These are phyloP conservation scores for Cynopterus sphinx DNA, from an alignment of 2,797 vertebrate genomes.

Conservation along the genomic window DNA sequence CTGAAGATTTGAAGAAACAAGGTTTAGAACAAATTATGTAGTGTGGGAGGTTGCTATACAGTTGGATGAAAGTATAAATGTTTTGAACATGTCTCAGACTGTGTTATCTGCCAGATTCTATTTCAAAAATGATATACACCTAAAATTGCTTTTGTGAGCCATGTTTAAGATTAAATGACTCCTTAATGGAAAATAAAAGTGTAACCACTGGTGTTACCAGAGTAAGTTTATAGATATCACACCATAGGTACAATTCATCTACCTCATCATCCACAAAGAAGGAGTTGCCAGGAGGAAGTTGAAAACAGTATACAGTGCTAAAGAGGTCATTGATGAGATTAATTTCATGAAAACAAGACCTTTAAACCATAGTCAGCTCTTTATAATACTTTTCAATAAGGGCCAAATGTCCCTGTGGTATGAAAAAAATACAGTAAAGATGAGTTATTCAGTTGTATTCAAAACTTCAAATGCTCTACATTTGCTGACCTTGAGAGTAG, in stretches of 20 bases:
- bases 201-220: neutral
- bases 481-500: neutral
- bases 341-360: neutral
- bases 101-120: constrained; percentile 35
- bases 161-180: constrained; percentile 29
- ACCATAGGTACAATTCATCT: neutral
- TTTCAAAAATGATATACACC: constrained; percentile 25
- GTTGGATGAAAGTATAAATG: constrained; percentile 17
- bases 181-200: neutral
- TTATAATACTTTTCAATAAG: neutral
- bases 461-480: neutral
- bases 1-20: neutral
- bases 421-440: neutral
- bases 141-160: constrained; percentile 16
- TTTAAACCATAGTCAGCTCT: neutral
- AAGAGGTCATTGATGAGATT: neutral
- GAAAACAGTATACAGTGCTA: neutral
- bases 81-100: constrained; percentile 29
- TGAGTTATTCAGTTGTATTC: neutral
- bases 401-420: neutral
- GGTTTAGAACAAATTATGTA: constrained; percentile 36
- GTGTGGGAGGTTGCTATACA: constrained; percentile 12
- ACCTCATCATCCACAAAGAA: neutral
- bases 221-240: neutral
- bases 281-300: neutral